Conservation (phyloP, 64 coral and sea anemone species). For the Cladopsammia gracilis region DNA sequence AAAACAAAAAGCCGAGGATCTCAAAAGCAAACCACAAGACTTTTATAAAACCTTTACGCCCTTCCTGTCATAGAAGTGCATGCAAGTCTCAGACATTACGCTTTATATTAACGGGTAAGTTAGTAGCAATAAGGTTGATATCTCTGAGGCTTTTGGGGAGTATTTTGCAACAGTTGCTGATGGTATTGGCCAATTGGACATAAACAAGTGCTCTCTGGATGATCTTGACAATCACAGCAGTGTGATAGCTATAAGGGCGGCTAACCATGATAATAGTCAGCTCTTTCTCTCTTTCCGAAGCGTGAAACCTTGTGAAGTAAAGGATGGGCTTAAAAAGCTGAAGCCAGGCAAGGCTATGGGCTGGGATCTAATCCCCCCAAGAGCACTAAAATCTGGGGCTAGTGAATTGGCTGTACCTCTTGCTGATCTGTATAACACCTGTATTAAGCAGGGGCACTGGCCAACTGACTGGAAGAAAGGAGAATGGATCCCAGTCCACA, state of each 20-base stretch:
- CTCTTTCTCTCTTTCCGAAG: too few relatives aligned
- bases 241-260: conserved; percentile 1
- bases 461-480: conserved; percentile 20
- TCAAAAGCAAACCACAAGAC: too few relatives aligned
- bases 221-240: conserved; percentile 32
- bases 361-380: conserved; percentile 36
- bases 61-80: background rate
- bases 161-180: background rate
- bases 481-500: too few relatives aligned
- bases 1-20: too few relatives aligned
- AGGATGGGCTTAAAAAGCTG: background rate
- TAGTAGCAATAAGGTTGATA: conserved; percentile 12
- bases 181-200: conserved; percentile 32
- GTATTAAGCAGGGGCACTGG: conserved; percentile 27
- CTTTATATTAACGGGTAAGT: background rate
- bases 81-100: too few relatives aligned
- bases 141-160: background rate
- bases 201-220: conserved; percentile 5
- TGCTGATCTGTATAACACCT: conserved; percentile 22
- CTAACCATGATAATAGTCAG: too few relatives aligned
- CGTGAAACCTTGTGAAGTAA: background rate
- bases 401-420: conserved; percentile 21
- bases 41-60: too few relatives aligned
- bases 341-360: conserved; percentile 31
- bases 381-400: conserved; percentile 42